These are phyloP conservation scores for Acleris laterana DNA, from an alignment of 2,888 invertebrate genomes.

Conservation along the genomic window DNA sequence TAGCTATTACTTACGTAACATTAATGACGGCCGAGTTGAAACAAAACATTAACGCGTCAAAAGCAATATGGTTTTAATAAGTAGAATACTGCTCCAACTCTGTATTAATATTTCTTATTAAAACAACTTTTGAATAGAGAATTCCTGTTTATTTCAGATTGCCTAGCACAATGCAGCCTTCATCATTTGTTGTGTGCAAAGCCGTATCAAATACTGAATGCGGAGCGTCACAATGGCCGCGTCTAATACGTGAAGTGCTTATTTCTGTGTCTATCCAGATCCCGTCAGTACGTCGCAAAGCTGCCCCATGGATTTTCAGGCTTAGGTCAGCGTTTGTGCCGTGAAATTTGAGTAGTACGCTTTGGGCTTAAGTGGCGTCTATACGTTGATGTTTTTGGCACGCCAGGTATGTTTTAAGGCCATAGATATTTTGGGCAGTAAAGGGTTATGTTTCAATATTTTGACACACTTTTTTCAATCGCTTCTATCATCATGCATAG, in stretches of 20 bases:
- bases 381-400: not conserved
- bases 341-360: not conserved
- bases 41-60: too few relatives aligned
- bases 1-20: too few relatives aligned
- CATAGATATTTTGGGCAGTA: too few relatives aligned
- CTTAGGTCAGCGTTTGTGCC: not conserved
- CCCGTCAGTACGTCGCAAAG: conserved; percentile 13
- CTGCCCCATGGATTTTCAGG: not conserved
- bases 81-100: too few relatives aligned
- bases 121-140: not conserved
- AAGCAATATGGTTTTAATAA: too few relatives aligned
- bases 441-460: too few relatives aligned
- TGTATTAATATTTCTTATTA: too few relatives aligned
- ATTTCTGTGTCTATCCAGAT: conserved; percentile 41
- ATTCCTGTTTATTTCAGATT: conserved; percentile 41
- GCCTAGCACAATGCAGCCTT: conserved; percentile 58
- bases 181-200: conserved; percentile 56
- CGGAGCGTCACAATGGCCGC: conserved; percentile 48
- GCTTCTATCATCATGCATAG: too few relatives aligned
- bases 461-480: too few relatives aligned
- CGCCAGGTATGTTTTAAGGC: too few relatives aligned
- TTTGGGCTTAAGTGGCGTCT: not conserved
- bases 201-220: conserved; percentile 51
- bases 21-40: too few relatives aligned
- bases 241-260: conserved; percentile 56